These are phyloP conservation scores for Tragelaphus imberbis DNA, from an alignment of 2,113 vertebrate species.

Conservation along the genomic window DNA sequence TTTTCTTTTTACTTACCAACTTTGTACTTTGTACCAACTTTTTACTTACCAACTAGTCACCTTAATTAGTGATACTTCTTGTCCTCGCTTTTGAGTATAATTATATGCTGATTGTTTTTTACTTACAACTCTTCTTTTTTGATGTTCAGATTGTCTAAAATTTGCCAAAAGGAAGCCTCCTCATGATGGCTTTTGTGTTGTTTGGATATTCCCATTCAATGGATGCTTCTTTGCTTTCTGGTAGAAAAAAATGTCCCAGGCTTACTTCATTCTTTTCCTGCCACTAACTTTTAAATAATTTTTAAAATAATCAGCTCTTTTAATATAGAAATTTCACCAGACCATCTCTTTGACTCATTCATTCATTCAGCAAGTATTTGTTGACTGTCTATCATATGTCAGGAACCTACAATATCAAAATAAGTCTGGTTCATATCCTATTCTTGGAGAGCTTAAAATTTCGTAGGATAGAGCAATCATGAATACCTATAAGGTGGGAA, in stretches of 20 bases:
- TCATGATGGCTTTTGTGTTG: background rate
- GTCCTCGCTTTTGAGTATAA: background rate
- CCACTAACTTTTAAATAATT: conserved; percentile 47
- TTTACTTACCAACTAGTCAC: background rate
- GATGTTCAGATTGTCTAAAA: background rate
- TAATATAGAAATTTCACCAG: background rate
- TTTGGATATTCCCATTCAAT: background rate
- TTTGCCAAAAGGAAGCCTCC: background rate
- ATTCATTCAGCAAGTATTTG: background rate
- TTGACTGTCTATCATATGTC: background rate
- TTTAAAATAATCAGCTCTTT: conserved; percentile 50
- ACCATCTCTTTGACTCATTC: background rate
- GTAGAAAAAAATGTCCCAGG: conserved; percentile 51
- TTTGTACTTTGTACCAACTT: background rate
- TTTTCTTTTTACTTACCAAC: background rate
- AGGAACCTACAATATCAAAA: background rate
- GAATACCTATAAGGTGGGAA: background rate
- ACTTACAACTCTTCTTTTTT: background rate
- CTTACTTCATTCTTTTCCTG: background rate
- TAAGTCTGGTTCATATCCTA: background rate
- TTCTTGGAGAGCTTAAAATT: background rate
- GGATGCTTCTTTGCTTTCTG: background rate
- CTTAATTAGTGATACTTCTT: background rate
- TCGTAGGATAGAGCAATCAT: background rate
- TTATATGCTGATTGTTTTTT: background rate